Conservation (phyloP, 2,888 invertebrate genomes). For the Amiota mariae region DNA sequence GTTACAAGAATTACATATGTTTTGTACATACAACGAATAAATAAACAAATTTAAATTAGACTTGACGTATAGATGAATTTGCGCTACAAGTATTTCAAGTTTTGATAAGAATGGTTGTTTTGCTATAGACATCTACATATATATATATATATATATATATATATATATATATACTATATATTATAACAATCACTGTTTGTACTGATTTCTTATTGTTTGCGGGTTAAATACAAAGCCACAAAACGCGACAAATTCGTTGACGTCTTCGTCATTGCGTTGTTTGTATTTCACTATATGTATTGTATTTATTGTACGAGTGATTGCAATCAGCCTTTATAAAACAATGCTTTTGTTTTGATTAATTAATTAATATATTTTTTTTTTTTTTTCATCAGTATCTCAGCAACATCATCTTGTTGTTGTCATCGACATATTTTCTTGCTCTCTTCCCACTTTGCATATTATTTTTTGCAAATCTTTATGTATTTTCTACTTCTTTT, state of each 20-base stretch:
- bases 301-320: neutral
- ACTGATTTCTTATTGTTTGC: slow-evolving; percentile 12
- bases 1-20: too few relatives aligned
- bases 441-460: neutral
- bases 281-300: neutral
- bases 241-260: neutral
- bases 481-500: slow-evolving; percentile 5
- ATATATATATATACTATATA: neutral
- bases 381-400: slow-evolving; percentile 44
- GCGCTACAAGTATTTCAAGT: neutral
- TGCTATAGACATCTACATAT: neutral
- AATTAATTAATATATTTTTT: slow-evolving; percentile 39
- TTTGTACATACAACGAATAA: too few relatives aligned
- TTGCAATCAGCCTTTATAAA: slow-evolving; percentile 33
- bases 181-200: neutral
- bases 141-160: neutral
- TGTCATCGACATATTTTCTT: slow-evolving; percentile 2
- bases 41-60: too few relatives aligned
- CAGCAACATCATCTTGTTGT: neutral
- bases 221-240: neutral
- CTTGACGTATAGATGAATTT: neutral
- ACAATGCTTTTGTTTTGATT: slow-evolving; percentile 61
- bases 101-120: slow-evolving; percentile 4
- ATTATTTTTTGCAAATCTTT: neutral
- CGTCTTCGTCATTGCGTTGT: neutral